These are phyloP conservation scores for Chascanopsetta lugubris DNA, from an alignment of 2,113 vertebrate species.

Conservation along the genomic window DNA sequence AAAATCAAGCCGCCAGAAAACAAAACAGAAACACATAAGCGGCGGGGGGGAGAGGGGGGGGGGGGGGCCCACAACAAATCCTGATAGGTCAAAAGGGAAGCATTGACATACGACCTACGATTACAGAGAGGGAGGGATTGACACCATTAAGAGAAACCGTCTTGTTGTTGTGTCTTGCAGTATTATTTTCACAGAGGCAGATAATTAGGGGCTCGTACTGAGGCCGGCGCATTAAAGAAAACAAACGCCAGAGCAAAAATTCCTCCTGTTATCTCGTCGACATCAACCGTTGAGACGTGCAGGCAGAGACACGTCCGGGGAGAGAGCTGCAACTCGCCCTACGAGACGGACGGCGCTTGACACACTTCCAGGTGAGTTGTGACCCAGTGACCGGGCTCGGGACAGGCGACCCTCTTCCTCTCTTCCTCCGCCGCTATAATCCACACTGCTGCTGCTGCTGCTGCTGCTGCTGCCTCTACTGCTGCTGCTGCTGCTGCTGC, in stretches of 20 bases:
- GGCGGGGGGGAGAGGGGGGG: too few species aligned
- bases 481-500: conserved; percentile 20
- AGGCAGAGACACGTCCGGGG: background rate
- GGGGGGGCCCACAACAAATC: too few species aligned
- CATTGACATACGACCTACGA: too few species aligned
- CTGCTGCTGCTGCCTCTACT: background rate
- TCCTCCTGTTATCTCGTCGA: background rate
- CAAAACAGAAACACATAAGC: too few species aligned
- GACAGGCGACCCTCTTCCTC: conserved; percentile 25
- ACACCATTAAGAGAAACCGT: background rate
- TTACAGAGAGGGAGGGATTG: too few species aligned
- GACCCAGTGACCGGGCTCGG: conserved; percentile 69
- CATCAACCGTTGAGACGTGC: background rate
- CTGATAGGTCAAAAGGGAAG: too few species aligned
- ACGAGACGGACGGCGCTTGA: too few species aligned
- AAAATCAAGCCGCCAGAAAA: too few species aligned
- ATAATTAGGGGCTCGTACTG: background rate
- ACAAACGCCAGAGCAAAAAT: too few species aligned
- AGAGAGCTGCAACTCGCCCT: background rate
- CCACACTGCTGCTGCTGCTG: conserved; percentile 35
- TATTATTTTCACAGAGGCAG: conserved; percentile 26
- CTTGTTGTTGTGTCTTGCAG: conserved; percentile 32
- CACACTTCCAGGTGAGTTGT: conserved; percentile 46
- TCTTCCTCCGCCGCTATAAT: conserved; percentile 50
- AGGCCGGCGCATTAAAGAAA: background rate